Conservation (phyloP, 2,113 vertebrate species). For the Fulmarus glacialis region DNA sequence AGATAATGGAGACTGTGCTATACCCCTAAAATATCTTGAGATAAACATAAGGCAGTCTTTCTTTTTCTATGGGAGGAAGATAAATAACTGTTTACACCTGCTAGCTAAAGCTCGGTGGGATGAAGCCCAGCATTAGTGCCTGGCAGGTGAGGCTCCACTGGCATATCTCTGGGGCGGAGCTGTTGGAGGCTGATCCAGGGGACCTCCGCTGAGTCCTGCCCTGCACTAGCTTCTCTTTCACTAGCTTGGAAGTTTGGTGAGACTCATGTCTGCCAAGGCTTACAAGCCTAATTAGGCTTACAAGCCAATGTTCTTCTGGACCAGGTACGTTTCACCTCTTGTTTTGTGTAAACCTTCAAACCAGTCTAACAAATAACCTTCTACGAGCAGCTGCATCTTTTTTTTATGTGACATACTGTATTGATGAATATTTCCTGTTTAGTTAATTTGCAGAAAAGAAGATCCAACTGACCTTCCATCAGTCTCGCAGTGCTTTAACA, state of each 20-base stretch:
- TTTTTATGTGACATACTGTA: fast-evolving
- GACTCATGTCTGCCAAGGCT: fast-evolving
- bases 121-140: fast-evolving
- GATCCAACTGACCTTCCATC: not conserved
- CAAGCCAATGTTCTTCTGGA: not conserved
- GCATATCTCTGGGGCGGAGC: fast-evolving
- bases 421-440: not conserved
- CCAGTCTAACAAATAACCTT: fast-evolving
- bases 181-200: fast-evolving
- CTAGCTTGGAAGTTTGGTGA: fast-evolving
- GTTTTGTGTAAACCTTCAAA: fast-evolving
- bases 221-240: fast-evolving
- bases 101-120: not conserved
- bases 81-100: fast-evolving
- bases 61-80: fast-evolving
- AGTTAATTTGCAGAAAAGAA: not conserved
- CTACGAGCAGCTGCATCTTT: fast-evolving
- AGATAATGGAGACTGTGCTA: fast-evolving
- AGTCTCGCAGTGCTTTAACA: not conserved
- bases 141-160: not conserved
- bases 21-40: not conserved
- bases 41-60: too few relatives aligned
- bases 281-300: too few relatives aligned
- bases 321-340: not conserved
- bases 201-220: not conserved